Percentiles rank a stretch among this genome's conserved stretches.
phyloP scores from a whole-genome alignment of 2,888 invertebrate species.

The Buathra laborator region DNA sequence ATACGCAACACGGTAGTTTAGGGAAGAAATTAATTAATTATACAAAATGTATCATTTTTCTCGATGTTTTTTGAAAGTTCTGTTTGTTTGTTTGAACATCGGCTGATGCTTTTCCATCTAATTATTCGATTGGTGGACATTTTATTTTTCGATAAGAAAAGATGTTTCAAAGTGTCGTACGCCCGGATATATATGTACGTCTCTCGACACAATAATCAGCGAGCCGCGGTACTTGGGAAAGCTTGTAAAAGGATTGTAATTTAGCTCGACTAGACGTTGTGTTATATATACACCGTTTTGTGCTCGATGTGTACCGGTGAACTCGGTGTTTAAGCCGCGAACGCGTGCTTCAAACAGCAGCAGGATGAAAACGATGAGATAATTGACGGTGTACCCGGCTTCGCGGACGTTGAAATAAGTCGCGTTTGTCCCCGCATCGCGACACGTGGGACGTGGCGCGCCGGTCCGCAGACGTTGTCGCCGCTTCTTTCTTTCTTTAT shows the following conservation, averaged over 20 bases:
- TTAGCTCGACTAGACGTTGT: slow-evolving; percentile 23
- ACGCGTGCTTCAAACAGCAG: slow-evolving; percentile 52
- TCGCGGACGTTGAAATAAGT: slow-evolving; percentile 68
- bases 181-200: not conserved
- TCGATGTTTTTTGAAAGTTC: too few species aligned
- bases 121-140: too few species aligned
- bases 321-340: slow-evolving; percentile 38
- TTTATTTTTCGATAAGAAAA: not conserved
- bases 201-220: not conserved
- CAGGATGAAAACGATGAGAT: slow-evolving; percentile 77
- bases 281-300: slow-evolving; percentile 10
- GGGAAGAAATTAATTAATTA: too few species aligned
- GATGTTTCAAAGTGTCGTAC: not conserved
- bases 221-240: not conserved
- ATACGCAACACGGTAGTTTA: not conserved
- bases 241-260: slow-evolving; percentile 39
- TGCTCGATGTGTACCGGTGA: slow-evolving; percentile 39
- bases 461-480: slow-evolving; percentile 69
- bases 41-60: too few species aligned
- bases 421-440: slow-evolving; percentile 68
- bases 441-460: slow-evolving; percentile 69
- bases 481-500: slow-evolving; percentile 37
- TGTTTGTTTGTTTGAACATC: too few species aligned
- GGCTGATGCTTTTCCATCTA: too few species aligned
- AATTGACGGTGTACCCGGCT: slow-evolving; percentile 74